Base-by-base conservation (phyloP, 2,797 vertebrate genomes). In the Sebastiscus albofasciatus region DNA sequence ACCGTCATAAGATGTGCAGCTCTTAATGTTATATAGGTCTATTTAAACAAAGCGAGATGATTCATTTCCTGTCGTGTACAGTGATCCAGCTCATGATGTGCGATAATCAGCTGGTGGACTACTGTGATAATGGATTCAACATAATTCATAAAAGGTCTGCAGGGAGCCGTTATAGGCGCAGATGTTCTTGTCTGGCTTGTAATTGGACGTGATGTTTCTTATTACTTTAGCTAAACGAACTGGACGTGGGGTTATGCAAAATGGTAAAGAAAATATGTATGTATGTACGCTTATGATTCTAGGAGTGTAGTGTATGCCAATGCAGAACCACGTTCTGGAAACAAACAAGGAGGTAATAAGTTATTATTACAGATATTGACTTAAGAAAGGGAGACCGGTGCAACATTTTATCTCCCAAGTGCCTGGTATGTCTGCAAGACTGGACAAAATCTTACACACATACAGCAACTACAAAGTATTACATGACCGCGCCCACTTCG, bases 111-210 rank as follows among this genome's bases (percentile, higher is more conserved):
- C 33, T 33, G 24, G 13, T 8, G n/a, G 18, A 18, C 33, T 46
- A 7, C 55, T 64, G 66, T 62, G 66, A 52, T 77, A 34, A 64
- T 79, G 54, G 22, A 36, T 72, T 72, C 20, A 68, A 55, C 33
- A 36, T 59, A 3, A 62, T 36, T 71, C 60, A 70, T 69, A 60
- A 64, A 61, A 11, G 18, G 58, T 86, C 62, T 36, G 20, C 67
- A 49, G 56, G 73, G 49, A 82, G 52, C 56, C 8, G 13, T 74
- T 72, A 61, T 22, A n/a, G 54, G 31, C 36, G 4, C 54, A 54
- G 68, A 62, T 73, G 12, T 69, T 79, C 26, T 70, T 29, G 26
- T 69, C 13, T 39, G 6, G 26, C 39, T 64, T 59, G n/a, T 52
- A 72, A 67, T 52, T 76, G 52, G 52, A 79, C 24, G 14, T 72